phyloP scores from a whole-genome alignment of 1,140 invertebrate genomes.

The Saccostrea cuccullata region DNA sequence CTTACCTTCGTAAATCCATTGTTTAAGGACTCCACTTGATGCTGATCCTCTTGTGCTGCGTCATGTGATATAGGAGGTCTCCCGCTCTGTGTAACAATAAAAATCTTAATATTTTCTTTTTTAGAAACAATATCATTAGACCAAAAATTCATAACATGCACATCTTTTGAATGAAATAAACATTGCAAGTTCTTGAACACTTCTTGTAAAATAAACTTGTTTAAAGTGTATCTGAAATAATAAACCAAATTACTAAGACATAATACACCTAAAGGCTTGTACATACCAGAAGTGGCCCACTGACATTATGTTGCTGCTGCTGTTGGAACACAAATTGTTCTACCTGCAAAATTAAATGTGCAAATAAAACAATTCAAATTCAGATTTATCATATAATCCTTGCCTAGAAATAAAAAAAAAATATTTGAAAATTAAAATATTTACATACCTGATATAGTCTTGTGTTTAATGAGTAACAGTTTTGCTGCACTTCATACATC shows the following conservation, averaged over 20 bases:
- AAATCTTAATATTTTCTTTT: background rate
- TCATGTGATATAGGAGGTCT: background rate
- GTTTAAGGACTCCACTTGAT: background rate
- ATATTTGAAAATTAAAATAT: too few species aligned
- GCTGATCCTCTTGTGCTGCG: background rate
- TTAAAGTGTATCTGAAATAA: too few species aligned
- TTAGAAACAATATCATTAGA: background rate
- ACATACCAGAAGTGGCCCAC: background rate
- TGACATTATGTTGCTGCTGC: background rate
- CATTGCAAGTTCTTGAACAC: background rate
- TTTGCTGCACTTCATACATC: too few species aligned
- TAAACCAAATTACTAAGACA: too few species aligned
- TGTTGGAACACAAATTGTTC: background rate
- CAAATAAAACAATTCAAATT: too few species aligned
- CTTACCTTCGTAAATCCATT: slow-evolving; percentile 27
- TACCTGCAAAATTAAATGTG: too few species aligned
- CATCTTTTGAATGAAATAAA: background rate
- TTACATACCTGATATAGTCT: too few species aligned
- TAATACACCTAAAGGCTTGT: too few species aligned
- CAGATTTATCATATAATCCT: too few species aligned
- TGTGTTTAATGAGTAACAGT: too few species aligned
- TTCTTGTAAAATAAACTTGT: too few species aligned
- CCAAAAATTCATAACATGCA: background rate
- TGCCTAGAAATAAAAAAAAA: too few species aligned
- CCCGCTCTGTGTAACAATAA: background rate